Evolutionary conservation across 2,797 vertebrate genomes (phyloP).

Genomic region (Coranthus polyacanthus): DNA sequence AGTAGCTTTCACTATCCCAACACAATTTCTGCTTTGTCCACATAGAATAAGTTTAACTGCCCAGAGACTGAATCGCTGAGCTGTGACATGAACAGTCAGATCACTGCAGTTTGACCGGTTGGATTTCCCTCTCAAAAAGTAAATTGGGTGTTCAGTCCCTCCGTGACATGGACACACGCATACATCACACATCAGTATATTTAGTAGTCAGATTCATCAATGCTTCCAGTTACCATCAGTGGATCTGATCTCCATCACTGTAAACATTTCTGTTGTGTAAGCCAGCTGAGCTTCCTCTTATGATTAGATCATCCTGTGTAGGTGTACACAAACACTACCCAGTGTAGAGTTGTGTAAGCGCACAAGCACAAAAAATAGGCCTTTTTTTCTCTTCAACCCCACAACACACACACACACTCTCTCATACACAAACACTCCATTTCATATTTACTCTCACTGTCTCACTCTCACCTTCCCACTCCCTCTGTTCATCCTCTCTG

Average conservation of each 20-base stretch:
- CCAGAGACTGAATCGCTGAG: constrained; percentile 47
- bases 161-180: constrained; percentile 66
- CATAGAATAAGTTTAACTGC: constrained; percentile 54
- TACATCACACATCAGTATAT: constrained; percentile 61
- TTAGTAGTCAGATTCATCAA: constrained; percentile 56
- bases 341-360: constrained; percentile 80
- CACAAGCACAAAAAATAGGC: constrained; percentile 85
- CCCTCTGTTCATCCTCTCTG: constrained; percentile 61
- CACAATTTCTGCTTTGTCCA: constrained; percentile 70
- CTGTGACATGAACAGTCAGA: constrained; percentile 46
- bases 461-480: constrained; percentile 77
- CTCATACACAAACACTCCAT: constrained; percentile 38
- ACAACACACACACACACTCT: constrained; percentile 42
- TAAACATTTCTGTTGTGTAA: constrained; percentile 83
- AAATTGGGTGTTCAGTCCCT: constrained; percentile 50
- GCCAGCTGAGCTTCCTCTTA: constrained; percentile 78
- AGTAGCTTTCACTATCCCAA: constrained; percentile 74
- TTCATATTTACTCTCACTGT: constrained; percentile 60
- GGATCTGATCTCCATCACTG: constrained; percentile 60
- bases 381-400: constrained; percentile 60
- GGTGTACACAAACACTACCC: constrained; percentile 81
- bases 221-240: constrained; percentile 50
- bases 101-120: constrained; percentile 50
- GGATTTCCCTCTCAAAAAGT: constrained; percentile 42
- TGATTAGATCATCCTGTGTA: constrained; percentile 82